Base-by-base conservation (phyloP, 2,797 vertebrate genomes). In the Poecilia velifera region DNA sequence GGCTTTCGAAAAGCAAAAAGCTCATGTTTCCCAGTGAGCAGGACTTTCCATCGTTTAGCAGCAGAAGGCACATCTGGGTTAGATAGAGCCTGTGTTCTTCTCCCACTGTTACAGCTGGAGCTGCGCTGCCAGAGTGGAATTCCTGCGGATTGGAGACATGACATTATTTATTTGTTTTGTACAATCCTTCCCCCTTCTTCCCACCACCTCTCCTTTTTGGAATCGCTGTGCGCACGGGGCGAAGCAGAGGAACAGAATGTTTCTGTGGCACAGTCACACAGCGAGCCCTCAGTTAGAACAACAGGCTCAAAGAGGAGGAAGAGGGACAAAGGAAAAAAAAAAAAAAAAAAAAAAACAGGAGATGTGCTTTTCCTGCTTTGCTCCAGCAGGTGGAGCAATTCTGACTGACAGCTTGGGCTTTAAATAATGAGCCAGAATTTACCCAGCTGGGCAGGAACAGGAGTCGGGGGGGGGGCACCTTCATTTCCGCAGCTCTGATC, bases 91-190 rank as follows among this genome's bases (percentile, higher is more conserved):
- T 92, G 94, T 94, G 94, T 95, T 96, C 91, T 89, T 94, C 94
- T 96, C 96, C 94, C 96, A 93, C 94, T 94, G 94, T 94, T 95
- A 92, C 95, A 95, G 95, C 93, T 84, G 92, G 95, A 92, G 94
- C 84, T 73, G 73, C 84, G 76, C 93, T 96, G 97, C 97, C 97
- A 97, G 94, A 95, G 93, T 91, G 95, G 94, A 96, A 97, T 98
- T 97, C 97, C 96, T 98, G 97, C 82, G 97, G 96, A 95, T 94
- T 96, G 96, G 95, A 97, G 95, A 96, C 96, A 95, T 96, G 94
- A 91, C 95, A 94, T 97, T 96, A 96, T 97, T 97, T 97, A 96
- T 96, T 97, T 97, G 95, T 96, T 97, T 95, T 93, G 90, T 89
- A 88, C 90, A 72, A 94, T 95, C 96, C 95, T 77, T 89, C 90